A percentile compares a stretch with the other conserved stretches of the same genome.
Evolutionary conservation across 2,797 vertebrate genomes (phyloP).

Genomic region (Xerus rutilus): DNA sequence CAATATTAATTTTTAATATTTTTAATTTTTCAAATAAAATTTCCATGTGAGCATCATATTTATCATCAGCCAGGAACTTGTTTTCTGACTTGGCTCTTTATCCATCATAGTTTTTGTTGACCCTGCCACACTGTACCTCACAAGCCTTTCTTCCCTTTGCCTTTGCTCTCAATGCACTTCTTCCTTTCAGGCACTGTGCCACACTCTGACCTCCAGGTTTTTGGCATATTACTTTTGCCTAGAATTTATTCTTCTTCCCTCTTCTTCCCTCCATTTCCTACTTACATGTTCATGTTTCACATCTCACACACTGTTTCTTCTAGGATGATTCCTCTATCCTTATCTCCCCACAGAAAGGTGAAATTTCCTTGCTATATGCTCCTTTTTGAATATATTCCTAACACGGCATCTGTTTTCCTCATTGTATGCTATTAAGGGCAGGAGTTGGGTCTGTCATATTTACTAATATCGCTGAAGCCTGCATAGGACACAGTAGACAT

Average conservation of each 20-base stretch:
- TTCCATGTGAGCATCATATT: not conserved
- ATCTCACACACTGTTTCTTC: slow-evolving; percentile 19
- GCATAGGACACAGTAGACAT: not conserved
- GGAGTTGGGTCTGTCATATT: not conserved
- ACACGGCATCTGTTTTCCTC: not conserved
- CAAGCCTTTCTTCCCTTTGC: not conserved
- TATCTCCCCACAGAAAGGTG: not conserved
- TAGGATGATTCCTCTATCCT: not conserved
- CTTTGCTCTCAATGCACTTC: not conserved
- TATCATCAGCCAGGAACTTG: not conserved
- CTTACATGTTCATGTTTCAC: not conserved
- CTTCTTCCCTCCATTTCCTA: not conserved
- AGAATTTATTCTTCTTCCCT: not conserved
- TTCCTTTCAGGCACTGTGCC: not conserved
- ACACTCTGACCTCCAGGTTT: not conserved
- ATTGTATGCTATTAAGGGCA: not conserved
- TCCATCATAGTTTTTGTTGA: not conserved
- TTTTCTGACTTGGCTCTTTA: not conserved
- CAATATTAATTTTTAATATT: slow-evolving; percentile 18
- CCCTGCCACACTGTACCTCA: not conserved
- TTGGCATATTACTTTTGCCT: not conserved
- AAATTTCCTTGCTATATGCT: not conserved
- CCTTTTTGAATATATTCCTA: not conserved
- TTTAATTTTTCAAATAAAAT: slow-evolving; percentile 40
- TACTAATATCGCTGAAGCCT: not conserved